Evolutionary conservation across 2,113 vertebrate species (phyloP), one percentile per base, ranked within the genome.

Genomic region (Hippotragus niger): DNA sequence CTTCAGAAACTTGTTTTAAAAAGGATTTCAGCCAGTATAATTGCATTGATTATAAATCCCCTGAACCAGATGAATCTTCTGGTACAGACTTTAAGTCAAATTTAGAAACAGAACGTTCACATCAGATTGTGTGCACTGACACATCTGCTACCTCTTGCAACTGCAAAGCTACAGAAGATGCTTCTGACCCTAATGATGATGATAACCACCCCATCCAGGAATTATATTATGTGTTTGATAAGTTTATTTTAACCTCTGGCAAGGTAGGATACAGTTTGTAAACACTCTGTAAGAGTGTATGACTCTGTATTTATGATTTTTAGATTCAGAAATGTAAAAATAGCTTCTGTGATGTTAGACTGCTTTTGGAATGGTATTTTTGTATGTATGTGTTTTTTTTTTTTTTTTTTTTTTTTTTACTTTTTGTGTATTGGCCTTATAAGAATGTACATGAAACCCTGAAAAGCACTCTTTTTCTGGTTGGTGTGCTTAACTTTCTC

Each of bases 201-300:
- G 98, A 97, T 52, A 98, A 91, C 23, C 96, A 99, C 60, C 62
- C 98, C 23, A 95, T 99, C 64, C 99, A 99, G 78, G 99, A 99
- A 94, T 99, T 99, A 98, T 98, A 99, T 99, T 99, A 99, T 97
- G 98, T 99, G 91, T 99, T 99, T 97, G 99, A 99, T 98, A 99
- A 99, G 98, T 99, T 99, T 99, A 99, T 99, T 98, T 99, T 99
- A 98, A 99, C 99, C 50, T 99, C 99, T 95, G 99, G 99, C 98
- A 99, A 99, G 99, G 99, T 99, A 98, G 98, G 98, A 85, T 96
- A 58, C 3, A 45, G 6, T 98, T 93, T 95, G 21, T 97, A 96
- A 95, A 91, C 13, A 92, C 27, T 96, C 5, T 91, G 1, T 93
- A 96, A 96, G 64, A 85, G 94, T 86, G 5, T 92, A 60, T 96